These are phyloP conservation scores for Himalopsyche anomala DNA, from an alignment of 2,888 invertebrate genomes.

Conservation along the genomic window DNA sequence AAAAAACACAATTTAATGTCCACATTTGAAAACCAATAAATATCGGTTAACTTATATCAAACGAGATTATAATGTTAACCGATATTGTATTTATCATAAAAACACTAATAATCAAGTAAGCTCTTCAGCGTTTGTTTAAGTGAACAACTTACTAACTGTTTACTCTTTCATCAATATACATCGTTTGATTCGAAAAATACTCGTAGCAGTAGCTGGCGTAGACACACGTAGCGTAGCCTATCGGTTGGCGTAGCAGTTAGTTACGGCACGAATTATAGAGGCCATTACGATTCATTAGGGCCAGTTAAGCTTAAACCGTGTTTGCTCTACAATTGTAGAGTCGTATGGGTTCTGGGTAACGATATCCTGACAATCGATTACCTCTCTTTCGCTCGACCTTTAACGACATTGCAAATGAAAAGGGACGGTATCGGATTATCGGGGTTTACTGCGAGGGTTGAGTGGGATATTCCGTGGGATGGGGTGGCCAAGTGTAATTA, in stretches of 20 bases:
- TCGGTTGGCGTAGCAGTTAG: conserved; percentile 73
- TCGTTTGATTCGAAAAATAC: conserved; percentile 6
- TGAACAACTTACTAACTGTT: not conserved
- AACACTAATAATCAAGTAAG: too few relatives aligned
- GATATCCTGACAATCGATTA: conserved; percentile 19
- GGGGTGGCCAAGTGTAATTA: conserved; percentile 63
- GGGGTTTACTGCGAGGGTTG: conserved; percentile 19
- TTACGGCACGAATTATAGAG: conserved; percentile 80
- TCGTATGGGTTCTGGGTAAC: conserved; percentile 35
- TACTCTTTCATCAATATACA: not conserved
- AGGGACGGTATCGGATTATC: conserved; percentile 43
- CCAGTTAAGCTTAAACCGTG: conserved; percentile 79
- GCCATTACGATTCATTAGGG: conserved; percentile 80
- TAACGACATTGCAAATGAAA: conserved; percentile 23
- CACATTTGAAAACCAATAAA: too few relatives aligned
- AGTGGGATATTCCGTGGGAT: conserved; percentile 39
- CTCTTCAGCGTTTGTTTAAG: not conserved
- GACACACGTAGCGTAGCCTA: conserved; percentile 17
- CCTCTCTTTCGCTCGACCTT: conserved; percentile 39
- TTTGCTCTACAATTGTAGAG: conserved; percentile 70
- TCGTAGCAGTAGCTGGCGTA: not conserved
- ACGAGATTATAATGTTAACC: too few relatives aligned
- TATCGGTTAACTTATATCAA: too few relatives aligned
- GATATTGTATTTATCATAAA: too few relatives aligned
- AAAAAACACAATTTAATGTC: too few relatives aligned